Evolutionary conservation across 2,888 invertebrate species (phyloP), one percentile per base, ranked within the genome.

Genomic region (Thecophora atra): DNA sequence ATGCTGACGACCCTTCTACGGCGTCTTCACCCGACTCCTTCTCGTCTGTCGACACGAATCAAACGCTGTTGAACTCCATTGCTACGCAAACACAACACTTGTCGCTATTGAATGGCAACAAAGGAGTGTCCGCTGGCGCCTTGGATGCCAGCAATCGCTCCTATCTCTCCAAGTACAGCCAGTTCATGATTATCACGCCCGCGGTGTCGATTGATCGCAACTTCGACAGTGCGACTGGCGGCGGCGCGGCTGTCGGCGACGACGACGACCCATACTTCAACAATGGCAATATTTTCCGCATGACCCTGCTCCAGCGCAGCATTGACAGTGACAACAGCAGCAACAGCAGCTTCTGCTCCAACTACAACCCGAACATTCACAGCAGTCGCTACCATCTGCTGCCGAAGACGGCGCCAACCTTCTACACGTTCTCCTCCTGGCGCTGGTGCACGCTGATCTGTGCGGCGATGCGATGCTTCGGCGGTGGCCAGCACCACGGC

Each of bases 391-490:
- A 85, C 76, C 84, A 84, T 73, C 76, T 85, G 76, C 72, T 86
- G 66, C 81, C 86, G 6, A 85, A 84, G 47, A 77, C 81, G 21
- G 77, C 81, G 7, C 83, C 82, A 17, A 79, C 81, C 19, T 85
- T 85, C 69, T 84, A 84, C 66, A 78, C 84, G 15, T 83, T 85
- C 67, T 79, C 83, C 15, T 84, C 85, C 28, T 86, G 86, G 86
- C 83, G 85, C 60, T 86, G 86, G 85, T 86, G 86, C 71, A 83
- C 81, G 3, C 76, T 86, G 1, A 79, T 86, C 15, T 86, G 86
- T 76, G 84, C 86, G n/a, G 86, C 86, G n/a, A 86, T 86, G 84
- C 84, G 85, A 44, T 86, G 86, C 70, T 86, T 86, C 77, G 85
- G 86, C 44, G 83, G 82, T 52, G 81, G 82, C 3, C 56, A 28